phyloP scores from a whole-genome alignment of 2,888 invertebrate species.

The Agonopterix alstromeriana region DNA sequence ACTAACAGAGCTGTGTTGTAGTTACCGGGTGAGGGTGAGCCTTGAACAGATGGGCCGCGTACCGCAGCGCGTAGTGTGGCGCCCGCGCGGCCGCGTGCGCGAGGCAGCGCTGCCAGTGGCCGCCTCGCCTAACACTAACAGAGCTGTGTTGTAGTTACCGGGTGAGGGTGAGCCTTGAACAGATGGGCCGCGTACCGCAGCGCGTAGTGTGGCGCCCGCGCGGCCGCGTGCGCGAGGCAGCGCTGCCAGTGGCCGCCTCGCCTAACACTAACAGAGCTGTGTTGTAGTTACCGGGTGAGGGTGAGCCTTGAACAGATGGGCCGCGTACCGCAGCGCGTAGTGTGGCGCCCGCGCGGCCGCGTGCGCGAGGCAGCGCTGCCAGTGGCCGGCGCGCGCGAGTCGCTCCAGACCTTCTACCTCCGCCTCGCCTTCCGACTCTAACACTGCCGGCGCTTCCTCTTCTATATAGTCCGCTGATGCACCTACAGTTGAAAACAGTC shows the following conservation, averaged over 20 bases:
- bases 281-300: slow-evolving; percentile 42
- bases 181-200: too few species aligned
- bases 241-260: slow-evolving; percentile 67
- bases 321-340: slow-evolving; percentile 58
- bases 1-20: too few species aligned
- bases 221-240: slow-evolving; percentile 58
- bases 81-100: too few species aligned
- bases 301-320: slow-evolving; percentile 55
- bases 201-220: too few species aligned
- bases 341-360: slow-evolving; percentile 53
- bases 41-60: too few species aligned
- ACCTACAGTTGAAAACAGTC: background rate
- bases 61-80: too few species aligned
- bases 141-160: too few species aligned
- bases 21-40: too few species aligned
- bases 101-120: too few species aligned
- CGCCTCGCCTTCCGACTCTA: slow-evolving; percentile 11
- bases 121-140: too few species aligned
- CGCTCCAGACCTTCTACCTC: slow-evolving; percentile 45
- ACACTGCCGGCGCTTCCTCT: slow-evolving; percentile 22
- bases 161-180: too few species aligned
- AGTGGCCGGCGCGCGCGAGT: slow-evolving; percentile 62
- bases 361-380: slow-evolving; percentile 63
- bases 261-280: too few species aligned
- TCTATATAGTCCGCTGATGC: slow-evolving; percentile 34